phyloP scores from a whole-genome alignment of 2,113 vertebrate species.

The Bombycilla garrulus region DNA sequence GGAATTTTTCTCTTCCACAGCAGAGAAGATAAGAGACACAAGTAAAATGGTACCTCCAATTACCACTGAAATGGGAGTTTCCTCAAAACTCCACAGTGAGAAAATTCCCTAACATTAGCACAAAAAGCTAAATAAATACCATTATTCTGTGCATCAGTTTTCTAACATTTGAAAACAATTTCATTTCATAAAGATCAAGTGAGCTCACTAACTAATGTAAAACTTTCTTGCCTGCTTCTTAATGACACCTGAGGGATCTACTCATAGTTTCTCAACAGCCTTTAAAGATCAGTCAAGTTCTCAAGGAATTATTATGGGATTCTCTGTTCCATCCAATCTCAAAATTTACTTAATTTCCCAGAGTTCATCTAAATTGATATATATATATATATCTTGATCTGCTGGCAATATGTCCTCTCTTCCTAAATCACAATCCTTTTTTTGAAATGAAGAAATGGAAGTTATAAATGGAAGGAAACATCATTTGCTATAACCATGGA shows the following conservation, averaged over 20 bases:
- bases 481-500: background rate
- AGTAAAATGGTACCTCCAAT: background rate
- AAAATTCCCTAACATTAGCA: background rate
- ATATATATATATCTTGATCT: background rate
- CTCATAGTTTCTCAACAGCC: background rate
- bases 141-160: background rate
- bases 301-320: background rate
- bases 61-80: background rate
- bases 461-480: background rate
- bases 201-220: rapidly evolving
- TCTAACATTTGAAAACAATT: background rate
- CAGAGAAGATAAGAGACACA: background rate
- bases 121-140: background rate
- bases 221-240: background rate
- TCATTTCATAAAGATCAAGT: background rate
- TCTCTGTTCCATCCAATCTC: background rate
- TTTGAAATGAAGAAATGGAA: background rate
- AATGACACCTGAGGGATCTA: background rate
- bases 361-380: background rate
- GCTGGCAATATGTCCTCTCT: background rate
- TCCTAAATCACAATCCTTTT: background rate
- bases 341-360: background rate
- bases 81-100: background rate
- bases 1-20: background rate
- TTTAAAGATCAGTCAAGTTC: background rate